Base-by-base conservation (phyloP, 2,888 invertebrate genomes). In the Drosophila testacea region DNA sequence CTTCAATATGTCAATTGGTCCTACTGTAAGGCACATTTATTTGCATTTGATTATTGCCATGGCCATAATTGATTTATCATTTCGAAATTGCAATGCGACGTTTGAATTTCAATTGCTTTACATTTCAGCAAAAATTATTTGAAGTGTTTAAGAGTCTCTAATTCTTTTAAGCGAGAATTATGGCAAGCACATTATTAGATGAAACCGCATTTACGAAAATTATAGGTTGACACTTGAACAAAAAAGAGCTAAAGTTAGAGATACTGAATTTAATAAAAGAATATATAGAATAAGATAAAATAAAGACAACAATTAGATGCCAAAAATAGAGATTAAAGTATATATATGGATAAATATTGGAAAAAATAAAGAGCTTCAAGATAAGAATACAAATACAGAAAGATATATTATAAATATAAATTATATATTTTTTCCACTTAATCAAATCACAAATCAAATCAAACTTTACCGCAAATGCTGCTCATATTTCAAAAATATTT, bases 41-140 rank as follows among this genome's bases (percentile, higher is more conserved):
- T 73, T 79, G 61, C 52, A 66, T 69, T 75, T 63, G 38, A 44
- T 64, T 69, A 71, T 55, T 50, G 74, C 22, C 41, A 44, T 39
- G 22, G 36, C 39, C 39, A 57, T 74, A 77, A 77, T 74, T 63
- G 51, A 69, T 72, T 75, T 75, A 52, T 4, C 41, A 63, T 55
- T 62, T 59, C 22, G 10, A 50, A 59, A 54, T 56, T 65, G 62
- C 41, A 36, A 32, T 57, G 46, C 64, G 34, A 10, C 22, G 10
- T 27, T 36, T 60, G 64, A 71, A 69, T 69, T 60, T 55, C 52
- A 68, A 71, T 57, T 59, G 39, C 6, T 59, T 61, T 44, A 44
- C 38, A 32, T 50, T 51, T 51, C 27, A 22, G 11, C 27, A 28
- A 56, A 48, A 48, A 42, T 42, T 44, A 60, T 36, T 42, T 52